Percentiles rank a stretch among this genome's conserved stretches.
Evolutionary conservation across 2,888 invertebrate species (phyloP).

Genomic region (Seira sanloemensis): DNA sequence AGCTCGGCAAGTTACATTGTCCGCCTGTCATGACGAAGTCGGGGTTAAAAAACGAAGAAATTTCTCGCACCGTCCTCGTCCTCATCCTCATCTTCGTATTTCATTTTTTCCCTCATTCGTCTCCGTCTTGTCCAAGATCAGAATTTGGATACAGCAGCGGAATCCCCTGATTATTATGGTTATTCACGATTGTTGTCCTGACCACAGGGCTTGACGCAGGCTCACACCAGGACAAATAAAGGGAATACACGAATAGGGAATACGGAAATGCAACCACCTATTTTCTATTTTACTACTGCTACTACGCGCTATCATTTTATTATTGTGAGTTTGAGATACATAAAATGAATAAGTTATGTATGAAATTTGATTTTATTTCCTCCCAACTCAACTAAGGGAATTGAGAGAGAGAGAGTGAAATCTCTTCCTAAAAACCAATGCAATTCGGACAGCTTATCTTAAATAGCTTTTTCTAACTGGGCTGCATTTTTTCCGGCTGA

Average conservation of each 20-base stretch:
- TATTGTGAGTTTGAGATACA: conserved; percentile 18
- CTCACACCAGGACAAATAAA: conserved; percentile 4
- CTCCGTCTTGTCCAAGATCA: neutral
- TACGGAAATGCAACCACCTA: too few species aligned
- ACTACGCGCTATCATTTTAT: neutral
- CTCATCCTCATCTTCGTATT: too few species aligned
- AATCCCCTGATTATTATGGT: neutral
- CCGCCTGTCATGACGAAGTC: too few species aligned
- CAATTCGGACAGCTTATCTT: conserved; percentile 59
- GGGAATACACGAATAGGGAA: neutral
- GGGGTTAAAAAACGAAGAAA: too few species aligned
- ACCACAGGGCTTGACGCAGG: neutral
- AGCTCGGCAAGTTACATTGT: neutral
- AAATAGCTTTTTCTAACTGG: conserved; percentile 41
- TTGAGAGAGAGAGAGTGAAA: neutral
- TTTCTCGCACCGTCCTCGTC: too few species aligned
- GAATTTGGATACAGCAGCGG: neutral
- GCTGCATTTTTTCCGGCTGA: conserved; percentile 37
- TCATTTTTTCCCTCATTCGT: neutral
- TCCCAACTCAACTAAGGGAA: neutral
- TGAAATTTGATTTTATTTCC: neutral
- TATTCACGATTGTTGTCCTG: neutral
- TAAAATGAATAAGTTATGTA: conserved; percentile 55
- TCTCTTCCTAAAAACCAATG: neutral
- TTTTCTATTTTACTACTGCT: too few species aligned